Base-by-base conservation (phyloP, 1,140 invertebrate species). In the Papilio polyxenes region DNA sequence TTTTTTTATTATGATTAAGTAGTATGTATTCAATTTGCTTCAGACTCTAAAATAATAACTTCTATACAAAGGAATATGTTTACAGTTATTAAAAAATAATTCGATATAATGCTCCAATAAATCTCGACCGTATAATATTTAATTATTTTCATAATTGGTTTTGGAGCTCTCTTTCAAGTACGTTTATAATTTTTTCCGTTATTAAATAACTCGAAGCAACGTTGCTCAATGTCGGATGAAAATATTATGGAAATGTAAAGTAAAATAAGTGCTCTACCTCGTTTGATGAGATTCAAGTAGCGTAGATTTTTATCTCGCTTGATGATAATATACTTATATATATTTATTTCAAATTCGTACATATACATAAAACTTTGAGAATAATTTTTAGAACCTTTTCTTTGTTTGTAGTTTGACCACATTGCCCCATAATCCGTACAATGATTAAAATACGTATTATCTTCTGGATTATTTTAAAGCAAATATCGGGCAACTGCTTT, bases 121-220 rank as follows among this genome's bases (percentile, higher is more conserved):
- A 37, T 69, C 11, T 37, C 31, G 37, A 69, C 23, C 65, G 65
- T 37, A 69, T 69, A 69, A 37, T 37, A 69, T 69, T 37, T 69
- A 15, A 69, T 69, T 69, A 69, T 69, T 69, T 69, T 69, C 65
- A 37, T 69, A 69, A 69, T 69, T 69, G 65, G 65, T 37, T 69
- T 69, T 69, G 65, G 4, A 69, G 65, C 65, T 69, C 65, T 65
- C 59, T 62, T 65, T 65, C 10, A 65, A 65, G 9, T 31, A 31
- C 20, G 23, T 65, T 31, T 31, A 65, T 65, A 65, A 13, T 37
- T 69, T 69, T 69, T 37, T 69, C 65, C 23, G 10, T 23, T 13
- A 69, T 69, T 69, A 69, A 69, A 69, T 69, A 69, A 37, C 11
- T 44, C 40, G 40, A 3, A 10, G 65, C 13, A 23, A 4, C 65